Evolutionary conservation across 2,797 vertebrate species (phyloP), one percentile per base, ranked within the genome.

Genomic region (Chanos chanos): DNA sequence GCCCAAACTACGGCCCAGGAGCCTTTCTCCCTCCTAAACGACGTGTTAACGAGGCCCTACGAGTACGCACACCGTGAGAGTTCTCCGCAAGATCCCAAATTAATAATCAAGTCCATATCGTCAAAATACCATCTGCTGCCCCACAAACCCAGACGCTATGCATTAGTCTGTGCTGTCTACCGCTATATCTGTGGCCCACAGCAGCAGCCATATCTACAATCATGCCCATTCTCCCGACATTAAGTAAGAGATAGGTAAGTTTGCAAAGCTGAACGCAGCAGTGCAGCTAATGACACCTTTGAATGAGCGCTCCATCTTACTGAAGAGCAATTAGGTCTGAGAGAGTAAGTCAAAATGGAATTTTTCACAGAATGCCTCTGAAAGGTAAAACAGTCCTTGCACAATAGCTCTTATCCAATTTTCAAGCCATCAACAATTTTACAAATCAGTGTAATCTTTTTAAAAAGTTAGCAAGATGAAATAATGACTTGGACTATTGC

Each of bases 321-420:
- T 39, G 33, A 43, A 43, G 12, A 16, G 5, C 25, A 15, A 34
- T 22, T 52, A n/a, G 49, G 6, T 13, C 33, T 1, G 4, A 21
- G 2, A n/a, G 24, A 37, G n/a, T 19, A 7, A 18, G 21, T 9
- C 19, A 7, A 10, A 40, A 30, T 8, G 43, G 25, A 40, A 7
- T 47, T 13, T 24, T 25, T 15, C 27, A 44, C 3, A 44, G 47
- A 27, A 12, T 27, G 3, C 15, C 48, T 22, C 24, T 51, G 10
- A 33, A 24, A 7, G 45, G 16, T 44, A 28, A 44, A 16, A 25
- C 7, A 39, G 49, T 39, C 24, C 34, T 40, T 49, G 27, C 40
- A 67, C 34, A 49, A 60, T 25, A 47, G 5, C 7, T 31, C 33
- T 60, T 54, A 18, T 49, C 49, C 41, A 55, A 33, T 61, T 15